Evolutionary conservation across 2,888 invertebrate genomes (phyloP).

Genomic region (Pristionchus maxplancki): DNA sequence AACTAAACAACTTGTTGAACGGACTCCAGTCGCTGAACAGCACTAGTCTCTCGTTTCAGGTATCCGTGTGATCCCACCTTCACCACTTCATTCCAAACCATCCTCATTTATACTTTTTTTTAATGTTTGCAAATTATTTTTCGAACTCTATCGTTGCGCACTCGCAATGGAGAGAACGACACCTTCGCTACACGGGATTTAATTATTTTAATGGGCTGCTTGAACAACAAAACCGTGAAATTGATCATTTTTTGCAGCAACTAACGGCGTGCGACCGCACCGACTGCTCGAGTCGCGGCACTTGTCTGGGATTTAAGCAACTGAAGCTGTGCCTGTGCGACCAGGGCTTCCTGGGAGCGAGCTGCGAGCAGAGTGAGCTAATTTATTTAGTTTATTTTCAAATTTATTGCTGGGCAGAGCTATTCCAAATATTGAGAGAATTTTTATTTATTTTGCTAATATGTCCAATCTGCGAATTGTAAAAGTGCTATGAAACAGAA

Average conservation of each 20-base stretch:
- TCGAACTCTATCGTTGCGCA: too few relatives aligned
- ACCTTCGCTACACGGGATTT: too few relatives aligned
- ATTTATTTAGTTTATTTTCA: neutral
- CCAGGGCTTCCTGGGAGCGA: neutral
- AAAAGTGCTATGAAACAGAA: too few relatives aligned
- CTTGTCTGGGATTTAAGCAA: neutral
- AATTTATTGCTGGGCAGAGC: too few relatives aligned
- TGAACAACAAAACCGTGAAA: too few relatives aligned
- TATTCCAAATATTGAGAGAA: too few relatives aligned
- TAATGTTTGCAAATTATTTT: too few relatives aligned
- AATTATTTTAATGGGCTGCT: too few relatives aligned
- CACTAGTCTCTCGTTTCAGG: neutral
- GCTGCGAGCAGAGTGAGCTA: neutral
- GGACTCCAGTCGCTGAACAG: neutral
- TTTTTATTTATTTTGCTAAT: too few relatives aligned
- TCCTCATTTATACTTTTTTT: neutral
- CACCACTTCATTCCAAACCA: neutral
- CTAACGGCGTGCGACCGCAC: neutral
- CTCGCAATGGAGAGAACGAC: too few relatives aligned
- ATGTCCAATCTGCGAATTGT: too few relatives aligned
- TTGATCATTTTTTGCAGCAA: neutral
- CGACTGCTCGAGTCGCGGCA: neutral
- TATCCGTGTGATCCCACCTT: neutral
- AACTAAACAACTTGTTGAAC: neutral
- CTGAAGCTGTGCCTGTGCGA: conserved; percentile 8